Evolutionary conservation across 2,888 invertebrate species (phyloP), one percentile per base, ranked within the genome.

Genomic region (Diarsia rubi): DNA sequence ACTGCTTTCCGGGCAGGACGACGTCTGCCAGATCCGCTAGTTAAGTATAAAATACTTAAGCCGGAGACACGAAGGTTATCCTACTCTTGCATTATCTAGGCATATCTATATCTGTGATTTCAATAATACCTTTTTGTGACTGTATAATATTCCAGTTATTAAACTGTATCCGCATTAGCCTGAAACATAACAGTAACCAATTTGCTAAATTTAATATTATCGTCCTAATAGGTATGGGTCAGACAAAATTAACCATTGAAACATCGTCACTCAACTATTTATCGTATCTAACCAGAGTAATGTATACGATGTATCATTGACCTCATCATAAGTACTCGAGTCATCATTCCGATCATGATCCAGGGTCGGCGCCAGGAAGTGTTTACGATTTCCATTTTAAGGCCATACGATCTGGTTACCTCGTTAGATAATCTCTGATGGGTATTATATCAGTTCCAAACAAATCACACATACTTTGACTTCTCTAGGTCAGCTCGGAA

Each of bases 401-500:
- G 89, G 85, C 71, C 84, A 49, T 72, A 67, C 62, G 82, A 81
- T 86, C 86, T 73, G 77, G 81, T 85, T 89, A 88, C 89, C 89
- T 88, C 88, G 84, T 89, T 85, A 80, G 75, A 85, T 90, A 84
- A 89, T 87, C 85, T 82, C 85, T 86, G 81, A 88, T 90, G 91
- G 87, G 86, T 86, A 86, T 82, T 73, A 81, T 89, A 91, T 92
- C 90, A 89, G 90, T 91, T 91, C 90, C 87, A 90, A 89, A 88
- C 87, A 79, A 86, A 93, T 93, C 89, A 90, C 77, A 86, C 80
- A 86, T 84, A 86, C 86, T 78, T 87, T 83, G 93, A 93, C 91
- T 90, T 90, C 89, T 95, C 94, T 94, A 94, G 95, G 95, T 88
- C 93, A 89, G 78, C 72, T 70, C 65, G 85, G 92, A 93, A 94